phyloP scores from a whole-genome alignment of 1,140 invertebrate species.

The Dinoponera quadriceps region DNA sequence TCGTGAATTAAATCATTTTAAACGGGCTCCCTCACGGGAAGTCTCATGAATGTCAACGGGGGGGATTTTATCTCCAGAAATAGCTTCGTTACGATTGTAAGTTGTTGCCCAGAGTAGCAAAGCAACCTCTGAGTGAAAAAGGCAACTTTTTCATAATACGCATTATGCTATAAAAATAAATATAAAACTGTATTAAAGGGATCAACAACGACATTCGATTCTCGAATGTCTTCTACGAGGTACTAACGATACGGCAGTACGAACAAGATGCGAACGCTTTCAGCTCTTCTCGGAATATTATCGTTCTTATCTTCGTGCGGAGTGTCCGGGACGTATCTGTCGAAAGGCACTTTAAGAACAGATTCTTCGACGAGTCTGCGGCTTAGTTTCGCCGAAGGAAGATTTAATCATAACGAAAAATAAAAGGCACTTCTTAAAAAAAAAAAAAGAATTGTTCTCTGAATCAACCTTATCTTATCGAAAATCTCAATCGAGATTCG shows the following conservation, averaged over 20 bases:
- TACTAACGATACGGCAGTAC: constrained; percentile 18
- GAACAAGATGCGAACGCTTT: not conserved
- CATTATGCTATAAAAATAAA: constrained; percentile 27
- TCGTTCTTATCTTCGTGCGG: constrained; percentile 12
- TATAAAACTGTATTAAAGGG: constrained; percentile 2
- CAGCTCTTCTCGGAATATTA: not conserved
- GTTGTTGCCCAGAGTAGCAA: not conserved
- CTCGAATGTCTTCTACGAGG: not conserved
- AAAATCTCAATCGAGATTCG: constrained; percentile 13
- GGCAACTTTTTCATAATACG: not conserved
- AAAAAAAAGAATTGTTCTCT: not conserved
- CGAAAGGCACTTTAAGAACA: not conserved
- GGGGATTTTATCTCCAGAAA: not conserved
- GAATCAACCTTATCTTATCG: not conserved
- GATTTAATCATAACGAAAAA: not conserved
- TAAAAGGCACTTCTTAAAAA: not conserved
- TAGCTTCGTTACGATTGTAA: not conserved
- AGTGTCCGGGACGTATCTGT: not conserved
- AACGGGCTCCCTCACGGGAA: not conserved
- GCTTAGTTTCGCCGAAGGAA: not conserved
- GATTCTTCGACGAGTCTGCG: not conserved
- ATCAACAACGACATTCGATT: not conserved
- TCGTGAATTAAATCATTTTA: too few relatives aligned
- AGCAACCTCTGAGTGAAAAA: not conserved
- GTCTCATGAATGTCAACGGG: not conserved